A percentile compares a stretch with the other conserved stretches of the same genome.
Conservation (phyloP, 1,140 invertebrate species). For the Leptinotarsa undecemlineata region DNA sequence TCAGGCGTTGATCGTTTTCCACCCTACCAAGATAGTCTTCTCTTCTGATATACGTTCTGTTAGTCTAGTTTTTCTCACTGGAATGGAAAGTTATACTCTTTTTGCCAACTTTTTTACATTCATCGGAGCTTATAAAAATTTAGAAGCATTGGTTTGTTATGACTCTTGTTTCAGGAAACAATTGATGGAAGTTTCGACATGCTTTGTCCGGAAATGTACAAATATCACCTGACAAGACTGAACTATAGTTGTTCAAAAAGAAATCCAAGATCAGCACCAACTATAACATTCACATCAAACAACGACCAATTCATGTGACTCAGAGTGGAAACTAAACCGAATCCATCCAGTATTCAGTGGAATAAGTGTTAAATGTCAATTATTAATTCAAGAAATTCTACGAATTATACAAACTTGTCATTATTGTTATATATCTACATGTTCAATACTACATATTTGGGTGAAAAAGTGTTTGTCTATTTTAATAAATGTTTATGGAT, state of each 20-base stretch:
- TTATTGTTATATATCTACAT: background rate
- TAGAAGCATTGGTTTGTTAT: no score
- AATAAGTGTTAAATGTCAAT: conserved; percentile 23
- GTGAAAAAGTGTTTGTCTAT: conserved; percentile 2
- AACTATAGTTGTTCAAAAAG: conserved; percentile 28
- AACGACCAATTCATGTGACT: conserved; percentile 25
- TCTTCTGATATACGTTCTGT: no score
- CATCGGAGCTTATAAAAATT: no score
- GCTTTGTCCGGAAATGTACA: conserved; percentile 30
- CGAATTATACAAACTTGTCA: background rate
- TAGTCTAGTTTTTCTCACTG: no score
- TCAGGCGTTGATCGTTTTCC: no score
- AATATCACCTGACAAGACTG: conserved; percentile 17
- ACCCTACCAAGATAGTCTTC: no score
- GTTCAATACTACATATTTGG: background rate
- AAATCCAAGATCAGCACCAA: conserved; percentile 47
- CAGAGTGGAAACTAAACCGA: background rate
- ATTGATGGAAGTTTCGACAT: conserved; percentile 27
- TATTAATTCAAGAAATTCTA: conserved; percentile 10
- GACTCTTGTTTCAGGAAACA: conserved; percentile 25
- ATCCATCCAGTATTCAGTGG: conserved; percentile 12
- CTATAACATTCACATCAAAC: conserved; percentile 43
- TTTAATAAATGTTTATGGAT: conserved; percentile 17
- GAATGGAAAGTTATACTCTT: no score
- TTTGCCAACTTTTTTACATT: no score